phyloP scores from a whole-genome alignment of 1,140 invertebrate genomes.

The Littorina saxatilis region DNA sequence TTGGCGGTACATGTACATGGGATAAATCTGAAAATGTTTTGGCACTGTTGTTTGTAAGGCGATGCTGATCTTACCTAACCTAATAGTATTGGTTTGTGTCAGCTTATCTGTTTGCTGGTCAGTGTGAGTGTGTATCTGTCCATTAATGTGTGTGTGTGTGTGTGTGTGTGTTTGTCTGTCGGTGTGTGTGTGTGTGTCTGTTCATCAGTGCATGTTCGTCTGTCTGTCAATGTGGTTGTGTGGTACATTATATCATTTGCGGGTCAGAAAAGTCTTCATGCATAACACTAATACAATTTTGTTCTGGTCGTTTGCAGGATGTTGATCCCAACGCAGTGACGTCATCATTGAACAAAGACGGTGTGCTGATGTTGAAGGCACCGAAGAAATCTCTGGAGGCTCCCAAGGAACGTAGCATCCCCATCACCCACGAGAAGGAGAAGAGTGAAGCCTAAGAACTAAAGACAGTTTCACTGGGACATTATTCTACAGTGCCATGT shows the following conservation, averaged over 20 bases:
- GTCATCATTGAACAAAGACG: constrained; percentile 85
- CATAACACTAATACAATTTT: too few species aligned
- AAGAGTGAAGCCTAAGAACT: too few species aligned
- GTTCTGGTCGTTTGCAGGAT: too few species aligned
- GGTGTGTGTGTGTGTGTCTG: constrained; percentile 1
- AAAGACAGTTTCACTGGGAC: too few species aligned
- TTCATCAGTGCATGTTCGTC: not conserved
- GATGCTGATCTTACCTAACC: too few species aligned
- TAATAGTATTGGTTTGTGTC: too few species aligned
- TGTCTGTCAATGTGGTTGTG: not conserved
- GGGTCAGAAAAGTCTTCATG: too few species aligned
- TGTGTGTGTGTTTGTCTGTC: not conserved
- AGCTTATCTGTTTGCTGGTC: not conserved
- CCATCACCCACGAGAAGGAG: constrained; percentile 40
- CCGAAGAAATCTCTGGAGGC: constrained; percentile 74
- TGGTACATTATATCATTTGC: too few species aligned
- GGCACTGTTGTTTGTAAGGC: too few species aligned
- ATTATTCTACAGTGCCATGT: too few species aligned
- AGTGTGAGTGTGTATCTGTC: not conserved
- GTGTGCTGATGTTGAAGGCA: constrained; percentile 83
- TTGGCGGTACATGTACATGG: too few species aligned
- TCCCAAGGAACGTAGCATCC: constrained; percentile 53
- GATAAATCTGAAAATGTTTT: too few species aligned
- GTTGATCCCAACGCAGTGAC: constrained; percentile 81
- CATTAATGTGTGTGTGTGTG: constrained; percentile 1